Conservation (phyloP, 2,888 invertebrate species). For the Thera obeliscata region DNA sequence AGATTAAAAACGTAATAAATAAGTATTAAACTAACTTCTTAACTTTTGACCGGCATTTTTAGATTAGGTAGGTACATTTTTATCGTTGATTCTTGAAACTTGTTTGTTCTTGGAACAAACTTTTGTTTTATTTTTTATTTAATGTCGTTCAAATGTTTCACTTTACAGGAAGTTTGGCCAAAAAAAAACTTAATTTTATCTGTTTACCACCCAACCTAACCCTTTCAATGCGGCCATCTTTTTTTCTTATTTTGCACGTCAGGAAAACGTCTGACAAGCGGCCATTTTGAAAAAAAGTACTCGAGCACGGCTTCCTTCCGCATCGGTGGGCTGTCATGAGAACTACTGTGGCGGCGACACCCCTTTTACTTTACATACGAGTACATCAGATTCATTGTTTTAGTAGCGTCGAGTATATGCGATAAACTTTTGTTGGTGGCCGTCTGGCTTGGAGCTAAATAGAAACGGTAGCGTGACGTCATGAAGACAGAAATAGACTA, state of each 20-base stretch:
- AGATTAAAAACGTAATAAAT: background rate
- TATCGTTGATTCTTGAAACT: too few relatives aligned
- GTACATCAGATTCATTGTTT: constrained; percentile 80
- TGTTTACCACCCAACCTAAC: constrained; percentile 37
- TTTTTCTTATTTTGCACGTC: constrained; percentile 69
- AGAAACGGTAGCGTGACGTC: constrained; percentile 51
- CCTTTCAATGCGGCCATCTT: constrained; percentile 71
- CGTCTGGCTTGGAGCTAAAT: constrained; percentile 59
- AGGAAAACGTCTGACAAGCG: constrained; percentile 75
- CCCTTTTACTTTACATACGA: constrained; percentile 77
- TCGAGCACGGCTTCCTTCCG: constrained; percentile 82
- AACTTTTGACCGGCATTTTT: background rate
- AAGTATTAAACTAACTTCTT: background rate
- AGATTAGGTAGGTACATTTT: background rate
- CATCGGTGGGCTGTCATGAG: constrained; percentile 78
- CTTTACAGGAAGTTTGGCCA: background rate
- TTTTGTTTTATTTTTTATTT: too few relatives aligned
- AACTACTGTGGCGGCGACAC: constrained; percentile 79
- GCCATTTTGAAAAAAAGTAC: constrained; percentile 82
- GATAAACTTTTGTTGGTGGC: constrained; percentile 75
- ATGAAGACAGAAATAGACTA: constrained; percentile 51
- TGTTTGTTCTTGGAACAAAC: too few relatives aligned
- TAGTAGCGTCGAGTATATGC: constrained; percentile 71
- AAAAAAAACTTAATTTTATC: background rate
- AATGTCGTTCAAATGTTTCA: background rate